Conservation (phyloP, 2,113 vertebrate species). For the Thymallus thymallus region DNA sequence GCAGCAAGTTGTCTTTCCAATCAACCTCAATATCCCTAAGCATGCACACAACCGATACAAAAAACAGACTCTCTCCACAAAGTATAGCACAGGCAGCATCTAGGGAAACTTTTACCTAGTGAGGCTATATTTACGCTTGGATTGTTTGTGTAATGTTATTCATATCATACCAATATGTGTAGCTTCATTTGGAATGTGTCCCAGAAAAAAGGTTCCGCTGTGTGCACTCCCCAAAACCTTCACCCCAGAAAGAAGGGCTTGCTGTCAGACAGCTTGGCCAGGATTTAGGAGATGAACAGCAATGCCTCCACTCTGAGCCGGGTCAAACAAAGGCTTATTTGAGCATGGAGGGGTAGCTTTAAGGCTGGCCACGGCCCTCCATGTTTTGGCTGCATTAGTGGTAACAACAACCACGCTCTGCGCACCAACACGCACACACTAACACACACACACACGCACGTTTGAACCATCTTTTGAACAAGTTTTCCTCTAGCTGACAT, state of each 20-base stretch:
- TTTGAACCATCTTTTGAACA: background rate
- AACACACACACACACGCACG: background rate
- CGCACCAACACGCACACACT: background rate
- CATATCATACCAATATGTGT: background rate
- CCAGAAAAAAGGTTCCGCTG: background rate
- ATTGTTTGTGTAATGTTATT: background rate
- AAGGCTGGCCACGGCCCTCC: too few relatives aligned
- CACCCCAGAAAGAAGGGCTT: background rate
- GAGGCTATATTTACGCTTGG: background rate
- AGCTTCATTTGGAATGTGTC: background rate
- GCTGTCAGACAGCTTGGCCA: background rate
- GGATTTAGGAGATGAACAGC: constrained; percentile 30
- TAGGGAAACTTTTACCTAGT: background rate
- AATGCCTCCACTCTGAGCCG: constrained; percentile 11
- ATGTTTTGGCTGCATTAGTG: background rate
- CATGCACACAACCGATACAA: background rate
- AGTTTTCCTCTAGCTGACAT: too few relatives aligned
- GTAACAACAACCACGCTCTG: background rate
- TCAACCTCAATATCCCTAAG: constrained; percentile 9
- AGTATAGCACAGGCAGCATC: background rate
- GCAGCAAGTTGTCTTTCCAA: constrained; percentile 28
- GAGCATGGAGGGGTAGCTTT: constrained; percentile 18
- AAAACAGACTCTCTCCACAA: background rate
- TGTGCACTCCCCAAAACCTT: background rate
- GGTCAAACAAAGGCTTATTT: constrained; percentile 55